phyloP scores from a whole-genome alignment of 2,888 invertebrate species.

The Pseudococcus longispinus region DNA sequence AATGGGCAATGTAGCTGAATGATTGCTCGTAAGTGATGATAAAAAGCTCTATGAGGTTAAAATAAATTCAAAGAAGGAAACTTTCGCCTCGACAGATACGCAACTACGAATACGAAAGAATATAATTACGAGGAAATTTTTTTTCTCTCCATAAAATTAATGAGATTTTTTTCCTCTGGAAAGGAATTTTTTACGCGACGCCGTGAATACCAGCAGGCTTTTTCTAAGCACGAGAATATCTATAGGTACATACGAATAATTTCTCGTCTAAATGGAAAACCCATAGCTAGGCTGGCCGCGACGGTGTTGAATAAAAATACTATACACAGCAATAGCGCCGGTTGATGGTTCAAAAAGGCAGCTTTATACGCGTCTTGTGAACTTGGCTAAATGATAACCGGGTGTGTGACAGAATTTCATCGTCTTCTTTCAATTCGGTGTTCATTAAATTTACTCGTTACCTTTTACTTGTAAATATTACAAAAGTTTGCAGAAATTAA shows the following conservation, averaged over 20 bases:
- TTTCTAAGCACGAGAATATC: background rate
- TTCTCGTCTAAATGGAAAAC: constrained; percentile 7
- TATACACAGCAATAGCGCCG: background rate
- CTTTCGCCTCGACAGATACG: background rate
- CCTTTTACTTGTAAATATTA: background rate
- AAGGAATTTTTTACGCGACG: background rate
- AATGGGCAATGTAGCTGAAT: no score
- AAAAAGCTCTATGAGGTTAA: no score
- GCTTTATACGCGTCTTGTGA: background rate
- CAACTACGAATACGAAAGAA: background rate
- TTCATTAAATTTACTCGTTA: constrained; percentile 24
- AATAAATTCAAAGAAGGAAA: background rate
- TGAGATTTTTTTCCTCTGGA: background rate
- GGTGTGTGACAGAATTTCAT: background rate
- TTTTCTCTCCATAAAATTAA: constrained; percentile 15
- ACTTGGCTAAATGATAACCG: background rate
- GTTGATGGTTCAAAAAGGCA: constrained; percentile 5
- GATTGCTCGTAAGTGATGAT: no score
- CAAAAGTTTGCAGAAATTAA: constrained; percentile 11
- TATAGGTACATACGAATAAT: background rate
- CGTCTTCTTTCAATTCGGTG: constrained; percentile 22
- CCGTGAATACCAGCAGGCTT: background rate
- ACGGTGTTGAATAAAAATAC: background rate
- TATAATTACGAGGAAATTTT: constrained; percentile 16
- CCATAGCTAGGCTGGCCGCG: background rate